phyloP scores from a whole-genome alignment of 2,888 invertebrate species.

The Oconnorella tubifera region DNA sequence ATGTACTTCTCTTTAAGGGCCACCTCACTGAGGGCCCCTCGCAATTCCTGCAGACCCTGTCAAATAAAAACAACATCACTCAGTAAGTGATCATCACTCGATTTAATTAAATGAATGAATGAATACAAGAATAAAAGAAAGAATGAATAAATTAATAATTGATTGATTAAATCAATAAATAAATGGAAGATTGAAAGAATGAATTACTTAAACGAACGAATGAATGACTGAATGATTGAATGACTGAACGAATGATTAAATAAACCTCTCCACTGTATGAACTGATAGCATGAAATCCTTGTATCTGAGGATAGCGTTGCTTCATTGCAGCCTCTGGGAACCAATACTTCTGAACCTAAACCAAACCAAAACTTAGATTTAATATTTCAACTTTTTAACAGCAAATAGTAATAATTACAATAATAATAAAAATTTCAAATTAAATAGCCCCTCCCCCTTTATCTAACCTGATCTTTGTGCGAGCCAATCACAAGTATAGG shows the following conservation, averaged over 20 bases:
- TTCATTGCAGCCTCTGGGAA: conserved; percentile 46
- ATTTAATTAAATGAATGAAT: neutral
- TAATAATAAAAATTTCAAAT: too few relatives aligned
- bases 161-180: neutral
- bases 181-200: neutral
- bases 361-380: conserved; percentile 4
- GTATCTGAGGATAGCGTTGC: conserved; percentile 51
- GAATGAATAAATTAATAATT: neutral
- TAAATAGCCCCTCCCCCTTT: too few relatives aligned
- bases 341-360: conserved; percentile 45
- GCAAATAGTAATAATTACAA: too few relatives aligned
- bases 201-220: neutral
- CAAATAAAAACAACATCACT: neutral
- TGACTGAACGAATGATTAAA: neutral
- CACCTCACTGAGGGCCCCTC: conserved; percentile 39
- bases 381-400: too few relatives aligned
- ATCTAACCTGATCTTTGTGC: conserved; percentile 52
- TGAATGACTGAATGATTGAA: neutral
- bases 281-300: conserved; percentile 51
- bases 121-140: neutral
- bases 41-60: conserved; percentile 46
- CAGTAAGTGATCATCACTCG: neutral
- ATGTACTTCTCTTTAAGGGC: conserved; percentile 53
- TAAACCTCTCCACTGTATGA: conserved; percentile 46
- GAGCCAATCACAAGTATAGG: conserved; percentile 54